Evolutionary conservation across 2,888 invertebrate species (phyloP).

Genomic region (Operophtera brumata): DNA sequence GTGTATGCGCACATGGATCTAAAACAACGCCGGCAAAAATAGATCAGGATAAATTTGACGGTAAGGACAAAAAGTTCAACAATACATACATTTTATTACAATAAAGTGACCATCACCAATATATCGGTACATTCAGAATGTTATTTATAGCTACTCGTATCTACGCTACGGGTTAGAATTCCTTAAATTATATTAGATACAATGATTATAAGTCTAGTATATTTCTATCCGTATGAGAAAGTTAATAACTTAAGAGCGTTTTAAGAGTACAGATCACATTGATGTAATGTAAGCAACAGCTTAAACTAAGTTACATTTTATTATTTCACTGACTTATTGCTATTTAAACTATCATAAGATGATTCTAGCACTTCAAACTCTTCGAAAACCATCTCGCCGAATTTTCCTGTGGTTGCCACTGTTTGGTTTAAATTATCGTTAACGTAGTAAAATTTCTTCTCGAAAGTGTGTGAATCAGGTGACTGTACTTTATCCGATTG

Average conservation of each 20-base stretch:
- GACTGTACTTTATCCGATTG: conserved; percentile 47
- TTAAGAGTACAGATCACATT: conserved; percentile 75
- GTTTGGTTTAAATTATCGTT: conserved; percentile 81
- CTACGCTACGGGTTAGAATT: conserved; percentile 36
- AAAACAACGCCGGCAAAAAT: conserved; percentile 66
- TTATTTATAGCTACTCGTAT: conserved; percentile 36
- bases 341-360: conserved; percentile 81
- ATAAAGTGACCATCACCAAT: conserved; percentile 72
- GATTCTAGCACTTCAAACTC: conserved; percentile 87
- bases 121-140: conserved; percentile 58
- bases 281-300: conserved; percentile 52
- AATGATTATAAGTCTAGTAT: conserved; percentile 49
- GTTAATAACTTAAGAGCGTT: conserved; percentile 72
- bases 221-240: conserved; percentile 54
- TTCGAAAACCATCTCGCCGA: conserved; percentile 93
- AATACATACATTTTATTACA: conserved; percentile 60
- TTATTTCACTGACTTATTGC: conserved; percentile 75
- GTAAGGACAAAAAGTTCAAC: conserved; percentile 50
- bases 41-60: conserved; percentile 69
- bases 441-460: conserved; percentile 82
- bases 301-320: conserved; percentile 46
- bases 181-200: conserved; percentile 46
- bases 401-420: conserved; percentile 81
- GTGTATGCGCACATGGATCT: conserved; percentile 66
- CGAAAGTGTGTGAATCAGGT: conserved; percentile 62